Evolutionary conservation across 1,140 invertebrate genomes (phyloP).

Genomic region (Caenorhabditis elegans): DNA sequence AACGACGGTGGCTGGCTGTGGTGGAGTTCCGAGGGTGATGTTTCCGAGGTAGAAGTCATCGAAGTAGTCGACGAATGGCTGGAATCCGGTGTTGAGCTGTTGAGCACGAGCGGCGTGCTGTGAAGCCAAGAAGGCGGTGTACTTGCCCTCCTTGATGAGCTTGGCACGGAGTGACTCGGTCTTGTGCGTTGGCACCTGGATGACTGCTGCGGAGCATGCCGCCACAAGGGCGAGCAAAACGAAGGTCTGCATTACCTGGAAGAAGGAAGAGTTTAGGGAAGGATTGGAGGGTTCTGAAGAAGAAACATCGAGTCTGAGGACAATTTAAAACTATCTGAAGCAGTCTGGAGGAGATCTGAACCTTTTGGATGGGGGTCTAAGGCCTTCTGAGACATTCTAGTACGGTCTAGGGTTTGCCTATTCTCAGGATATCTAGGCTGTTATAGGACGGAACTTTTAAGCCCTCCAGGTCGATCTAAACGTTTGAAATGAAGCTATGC

Average conservation of each 20-base stretch:
- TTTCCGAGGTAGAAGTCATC: slow-evolving; percentile 58
- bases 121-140: not conserved
- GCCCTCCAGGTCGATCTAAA: no score
- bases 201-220: not conserved
- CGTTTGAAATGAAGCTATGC: no score
- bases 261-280: not conserved
- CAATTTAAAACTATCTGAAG: no score
- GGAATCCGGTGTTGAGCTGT: slow-evolving; percentile 29
- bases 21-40: slow-evolving; percentile 54
- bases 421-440: no score
- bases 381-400: no score
- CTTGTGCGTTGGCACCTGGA: slow-evolving; percentile 1
- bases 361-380: not conserved
- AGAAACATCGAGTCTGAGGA: no score
- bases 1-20: slow-evolving; percentile 53
- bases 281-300: no score
- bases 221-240: slow-evolving; percentile 39
- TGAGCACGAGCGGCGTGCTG: slow-evolving; percentile 25
- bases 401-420: no score
- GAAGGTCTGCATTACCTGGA: slow-evolving; percentile 43
- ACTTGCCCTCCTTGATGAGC: slow-evolving; percentile 34
- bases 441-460: no score
- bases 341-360: no score
- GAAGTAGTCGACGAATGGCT: slow-evolving; percentile 50
- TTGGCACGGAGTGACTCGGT: slow-evolving; percentile 21